Evolutionary conservation across 2,888 invertebrate species (phyloP).

Genomic region (Venustoraphidia nigricollis): DNA sequence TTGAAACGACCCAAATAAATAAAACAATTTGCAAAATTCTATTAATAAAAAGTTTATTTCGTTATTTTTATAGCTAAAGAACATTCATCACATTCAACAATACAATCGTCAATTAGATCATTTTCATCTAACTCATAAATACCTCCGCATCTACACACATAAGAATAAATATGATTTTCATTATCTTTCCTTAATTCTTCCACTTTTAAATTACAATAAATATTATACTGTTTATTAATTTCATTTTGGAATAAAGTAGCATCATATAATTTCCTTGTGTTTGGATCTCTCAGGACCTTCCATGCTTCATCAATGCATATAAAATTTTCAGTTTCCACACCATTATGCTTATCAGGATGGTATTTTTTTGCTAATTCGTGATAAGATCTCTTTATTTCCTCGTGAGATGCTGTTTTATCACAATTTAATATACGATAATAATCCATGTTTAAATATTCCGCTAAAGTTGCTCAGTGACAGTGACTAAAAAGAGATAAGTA

Average conservation of each 20-base stretch:
- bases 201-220: conserved; percentile 40
- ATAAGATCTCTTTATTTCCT: conserved; percentile 45
- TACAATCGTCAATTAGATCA: conserved; percentile 26
- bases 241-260: conserved; percentile 39
- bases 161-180: conserved; percentile 28
- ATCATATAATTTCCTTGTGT: conserved; percentile 47
- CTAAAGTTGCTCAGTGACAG: neutral
- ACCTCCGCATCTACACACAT: conserved; percentile 57
- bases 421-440: conserved; percentile 41
- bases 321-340: conserved; percentile 26
- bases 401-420: conserved; percentile 31
- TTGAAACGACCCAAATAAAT: too few species aligned
- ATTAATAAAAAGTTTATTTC: conserved; percentile 10
- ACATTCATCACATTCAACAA: conserved; percentile 56
- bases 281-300: conserved; percentile 45
- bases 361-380: conserved; percentile 35
- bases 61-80: conserved; percentile 49
- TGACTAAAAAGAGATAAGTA: too few species aligned
- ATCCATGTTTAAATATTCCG: conserved; percentile 17
- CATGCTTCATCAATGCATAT: conserved; percentile 52
- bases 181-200: conserved; percentile 31
- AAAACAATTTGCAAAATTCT: neutral
- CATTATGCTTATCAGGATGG: conserved; percentile 46
- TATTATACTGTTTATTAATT: conserved; percentile 36
- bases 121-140: conserved; percentile 31